phyloP scores from a whole-genome alignment of 2,113 vertebrate species.

The Proterorhinus semilunaris region DNA sequence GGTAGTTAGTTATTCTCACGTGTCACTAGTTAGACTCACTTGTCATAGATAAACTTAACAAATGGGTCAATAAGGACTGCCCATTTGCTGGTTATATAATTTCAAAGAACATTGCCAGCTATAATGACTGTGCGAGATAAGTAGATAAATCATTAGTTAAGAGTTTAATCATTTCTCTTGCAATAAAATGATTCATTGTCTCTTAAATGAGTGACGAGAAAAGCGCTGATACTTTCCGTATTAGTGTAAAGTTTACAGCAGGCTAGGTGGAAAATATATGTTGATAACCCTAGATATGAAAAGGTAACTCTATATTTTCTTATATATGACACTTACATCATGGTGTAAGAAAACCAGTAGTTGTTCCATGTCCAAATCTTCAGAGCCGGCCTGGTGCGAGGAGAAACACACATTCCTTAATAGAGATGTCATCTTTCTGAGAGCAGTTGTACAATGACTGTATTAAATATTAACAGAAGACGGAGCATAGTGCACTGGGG shows the following conservation, averaged over 20 bases:
- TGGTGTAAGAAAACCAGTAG: slow-evolving; percentile 73
- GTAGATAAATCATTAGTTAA: too few relatives aligned
- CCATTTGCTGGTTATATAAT: neutral
- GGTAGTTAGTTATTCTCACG: too few relatives aligned
- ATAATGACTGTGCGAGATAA: neutral
- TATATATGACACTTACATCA: slow-evolving; percentile 74
- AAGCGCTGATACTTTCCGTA: too few relatives aligned
- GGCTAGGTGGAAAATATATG: too few relatives aligned
- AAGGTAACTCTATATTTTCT: too few relatives aligned
- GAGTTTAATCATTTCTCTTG: neutral
- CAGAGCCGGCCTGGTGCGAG: slow-evolving; percentile 62
- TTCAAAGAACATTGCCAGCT: neutral
- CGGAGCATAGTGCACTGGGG: slow-evolving; percentile 42
- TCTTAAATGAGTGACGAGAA: too few relatives aligned
- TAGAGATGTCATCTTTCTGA: slow-evolving; percentile 35
- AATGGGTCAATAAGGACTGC: neutral
- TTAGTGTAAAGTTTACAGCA: too few relatives aligned
- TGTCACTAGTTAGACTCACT: neutral
- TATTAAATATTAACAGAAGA: slow-evolving; percentile 66
- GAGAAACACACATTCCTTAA: slow-evolving; percentile 24
- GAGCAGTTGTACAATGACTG: slow-evolving; percentile 38
- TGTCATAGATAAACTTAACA: neutral
- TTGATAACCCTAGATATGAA: too few relatives aligned
- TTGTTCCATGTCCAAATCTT: slow-evolving; percentile 55
- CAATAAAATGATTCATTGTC: too few relatives aligned